Evolutionary conservation across 2,113 vertebrate genomes (phyloP).

Genomic region (Castor canadensis): DNA sequence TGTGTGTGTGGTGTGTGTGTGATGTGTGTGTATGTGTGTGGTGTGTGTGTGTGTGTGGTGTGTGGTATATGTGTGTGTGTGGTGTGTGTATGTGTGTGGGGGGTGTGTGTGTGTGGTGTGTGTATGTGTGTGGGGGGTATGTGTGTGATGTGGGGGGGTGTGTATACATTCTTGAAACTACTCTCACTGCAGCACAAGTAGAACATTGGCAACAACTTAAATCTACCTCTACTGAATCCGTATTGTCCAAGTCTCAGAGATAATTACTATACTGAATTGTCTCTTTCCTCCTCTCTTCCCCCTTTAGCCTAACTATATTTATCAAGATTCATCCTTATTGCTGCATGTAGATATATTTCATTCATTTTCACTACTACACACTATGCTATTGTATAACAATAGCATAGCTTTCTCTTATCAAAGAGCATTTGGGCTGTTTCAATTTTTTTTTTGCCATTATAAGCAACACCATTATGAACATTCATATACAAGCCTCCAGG

Average conservation of each 20-base stretch:
- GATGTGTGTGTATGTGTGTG: too few species aligned
- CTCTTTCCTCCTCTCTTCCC: neutral
- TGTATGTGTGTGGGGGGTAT: too few species aligned
- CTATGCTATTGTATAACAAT: neutral
- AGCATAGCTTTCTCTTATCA: neutral
- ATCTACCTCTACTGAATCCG: neutral
- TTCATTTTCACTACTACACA: neutral
- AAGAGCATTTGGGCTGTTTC: neutral
- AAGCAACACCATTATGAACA: neutral
- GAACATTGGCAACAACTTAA: neutral
- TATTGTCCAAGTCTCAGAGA: neutral
- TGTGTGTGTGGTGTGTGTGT: too few species aligned
- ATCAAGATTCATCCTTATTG: neutral
- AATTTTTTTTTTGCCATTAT: neutral
- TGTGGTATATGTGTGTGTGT: too few species aligned
- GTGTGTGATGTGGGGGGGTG: too few species aligned
- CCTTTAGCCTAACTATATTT: constrained; percentile 14
- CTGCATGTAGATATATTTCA: neutral
- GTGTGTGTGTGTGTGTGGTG: too few species aligned
- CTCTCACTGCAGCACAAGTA: neutral
- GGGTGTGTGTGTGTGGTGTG: too few species aligned
- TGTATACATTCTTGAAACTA: neutral
- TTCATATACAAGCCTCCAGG: neutral
- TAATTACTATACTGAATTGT: neutral
- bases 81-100: too few species aligned